Evolutionary conservation across 1,140 invertebrate genomes (phyloP).

Genomic region (Drosophila aff.): DNA sequence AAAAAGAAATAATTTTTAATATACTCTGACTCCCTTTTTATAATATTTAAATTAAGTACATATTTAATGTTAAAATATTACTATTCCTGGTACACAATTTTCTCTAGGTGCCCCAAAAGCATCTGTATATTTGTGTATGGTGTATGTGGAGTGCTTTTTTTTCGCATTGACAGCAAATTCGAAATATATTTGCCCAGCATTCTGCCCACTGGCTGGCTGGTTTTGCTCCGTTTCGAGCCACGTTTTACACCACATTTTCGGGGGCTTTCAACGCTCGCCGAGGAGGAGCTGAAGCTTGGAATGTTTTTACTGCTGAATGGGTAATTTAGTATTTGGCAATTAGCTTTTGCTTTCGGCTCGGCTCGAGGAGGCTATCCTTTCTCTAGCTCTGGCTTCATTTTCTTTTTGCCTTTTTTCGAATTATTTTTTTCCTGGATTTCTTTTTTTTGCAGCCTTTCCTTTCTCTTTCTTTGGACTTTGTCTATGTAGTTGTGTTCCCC

Average conservation of each 20-base stretch:
- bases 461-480: slow-evolving; percentile 7
- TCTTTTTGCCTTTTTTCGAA: slow-evolving; percentile 1
- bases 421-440: slow-evolving; percentile 3
- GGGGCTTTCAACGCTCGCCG: slow-evolving; percentile 51
- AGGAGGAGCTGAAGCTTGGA: slow-evolving; percentile 47
- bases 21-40: not conserved
- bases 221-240: slow-evolving; percentile 45
- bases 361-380: slow-evolving; percentile 3
- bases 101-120: not conserved
- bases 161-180: slow-evolving; percentile 82
- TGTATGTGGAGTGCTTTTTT: slow-evolving; percentile 49
- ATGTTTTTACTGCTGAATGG: slow-evolving; percentile 83
- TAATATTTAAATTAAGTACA: not conserved
- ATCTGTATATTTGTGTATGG: slow-evolving; percentile 17
- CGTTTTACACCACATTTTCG: slow-evolving; percentile 70
- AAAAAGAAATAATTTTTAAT: not conserved
- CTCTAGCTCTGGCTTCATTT: slow-evolving; percentile 10
- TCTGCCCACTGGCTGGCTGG: slow-evolving; percentile 46
- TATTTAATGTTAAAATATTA: not conserved
- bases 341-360: slow-evolving; percentile 77
- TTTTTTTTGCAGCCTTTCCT: not conserved
- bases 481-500: slow-evolving; percentile 6
- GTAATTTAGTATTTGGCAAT: slow-evolving; percentile 84
- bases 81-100: not conserved
- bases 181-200: slow-evolving; percentile 77